These are phyloP conservation scores for Enchytraeus crypticus DNA, from an alignment of 2,888 invertebrate genomes.

Conservation along the genomic window DNA sequence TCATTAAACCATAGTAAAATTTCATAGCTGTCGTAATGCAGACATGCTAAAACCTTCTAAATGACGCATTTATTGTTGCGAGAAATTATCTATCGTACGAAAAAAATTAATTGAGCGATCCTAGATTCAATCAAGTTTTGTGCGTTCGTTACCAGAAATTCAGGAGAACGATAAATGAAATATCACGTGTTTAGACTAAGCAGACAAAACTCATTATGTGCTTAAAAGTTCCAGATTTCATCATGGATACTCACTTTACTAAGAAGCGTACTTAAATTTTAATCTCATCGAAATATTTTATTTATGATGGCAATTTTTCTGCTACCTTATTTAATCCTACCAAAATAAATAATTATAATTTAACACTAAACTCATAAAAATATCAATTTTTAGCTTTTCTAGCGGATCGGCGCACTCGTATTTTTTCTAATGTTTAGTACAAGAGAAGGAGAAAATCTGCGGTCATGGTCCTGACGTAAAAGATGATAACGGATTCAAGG, in stretches of 20 bases:
- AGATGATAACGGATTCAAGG: conserved; percentile 1
- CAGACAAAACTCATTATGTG: too few relatives aligned
- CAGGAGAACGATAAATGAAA: too few relatives aligned
- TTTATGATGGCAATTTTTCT: not conserved
- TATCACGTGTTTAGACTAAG: too few relatives aligned
- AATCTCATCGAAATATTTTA: not conserved
- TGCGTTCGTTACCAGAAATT: too few relatives aligned
- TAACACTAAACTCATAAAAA: too few relatives aligned
- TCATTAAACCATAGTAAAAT: conserved; percentile 12
- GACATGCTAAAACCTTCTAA: too few relatives aligned
- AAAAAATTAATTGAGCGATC: too few relatives aligned
- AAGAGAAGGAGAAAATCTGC: conserved; percentile 1
- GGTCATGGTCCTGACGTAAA: not conserved
- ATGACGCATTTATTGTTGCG: not conserved
- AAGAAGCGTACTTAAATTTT: not conserved
- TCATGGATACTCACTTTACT: too few relatives aligned
- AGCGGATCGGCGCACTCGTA: not conserved
- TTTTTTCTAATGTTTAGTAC: conserved; percentile 1
- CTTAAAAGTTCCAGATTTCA: too few relatives aligned
- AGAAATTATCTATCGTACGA: too few relatives aligned
- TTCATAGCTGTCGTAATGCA: not conserved
- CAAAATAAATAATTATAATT: too few relatives aligned
- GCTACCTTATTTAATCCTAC: not conserved
- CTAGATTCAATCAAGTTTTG: too few relatives aligned
- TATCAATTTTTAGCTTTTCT: not conserved